Base-by-base conservation (phyloP, 2,888 invertebrate species). In the Erpobdella octoculata region DNA sequence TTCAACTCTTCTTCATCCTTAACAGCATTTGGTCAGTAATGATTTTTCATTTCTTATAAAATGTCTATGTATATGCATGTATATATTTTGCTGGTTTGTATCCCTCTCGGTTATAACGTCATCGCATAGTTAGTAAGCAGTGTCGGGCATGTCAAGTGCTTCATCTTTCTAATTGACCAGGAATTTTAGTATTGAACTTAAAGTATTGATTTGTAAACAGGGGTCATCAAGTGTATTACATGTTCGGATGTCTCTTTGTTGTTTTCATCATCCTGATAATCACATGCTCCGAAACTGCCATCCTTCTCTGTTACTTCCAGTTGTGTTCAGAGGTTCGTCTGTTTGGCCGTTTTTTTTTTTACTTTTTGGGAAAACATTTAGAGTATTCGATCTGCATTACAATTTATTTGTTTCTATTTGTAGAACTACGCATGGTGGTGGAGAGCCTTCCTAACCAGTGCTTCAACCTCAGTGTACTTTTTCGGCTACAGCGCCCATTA, bases 341-440 rank as follows among this genome's bases (percentile, higher is more conserved):
- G 18, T 46, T 46, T 12, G 46, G n/a, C n/a, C n/a, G n/a, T n/a
- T n/a, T n/a, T n/a, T n/a, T n/a, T n/a, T n/a, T n/a, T n/a, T n/a
- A n/a, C n/a, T n/a, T n/a, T n/a, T n/a, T n/a, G n/a, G n/a, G n/a
- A n/a, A n/a, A n/a, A n/a, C n/a, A n/a, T n/a, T n/a, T n/a, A n/a
- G n/a, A n/a, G 9, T 18, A 41, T 41, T 41, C 41, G 41, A 41
- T n/a, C n/a, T n/a, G n/a, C n/a, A n/a, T n/a, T n/a, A n/a, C n/a
- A 12, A 5, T 48, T 48, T 48, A 53, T 6, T 12, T 3, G 8
- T 12, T 5, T 53, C 18, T 21, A 15, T 53, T 53, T 76, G 33
- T 79, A 89, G 88, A 97, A 98, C 85, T 98, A 98, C 84, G 95
- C 95, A 84, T 98, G 98, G 98, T 93, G 92, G 92, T 93, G 93